Base-by-base conservation (phyloP, 2,113 vertebrate species). In the Indicator maculatus region DNA sequence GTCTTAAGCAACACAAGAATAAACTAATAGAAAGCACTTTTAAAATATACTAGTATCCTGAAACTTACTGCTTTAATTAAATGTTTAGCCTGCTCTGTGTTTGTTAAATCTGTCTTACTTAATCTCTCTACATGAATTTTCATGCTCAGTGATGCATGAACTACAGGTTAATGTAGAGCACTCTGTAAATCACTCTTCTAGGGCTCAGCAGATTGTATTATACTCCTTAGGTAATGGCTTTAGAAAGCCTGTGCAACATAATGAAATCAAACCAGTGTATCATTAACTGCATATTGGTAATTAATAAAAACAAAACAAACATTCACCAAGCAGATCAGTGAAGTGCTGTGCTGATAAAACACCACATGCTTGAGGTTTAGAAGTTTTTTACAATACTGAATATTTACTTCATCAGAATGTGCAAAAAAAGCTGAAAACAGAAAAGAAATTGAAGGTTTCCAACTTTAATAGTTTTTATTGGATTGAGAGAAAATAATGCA, bases 91-190 rank as follows among this genome's bases (percentile, higher is more conserved):
- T 78, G n/a, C 39, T 65, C n/a, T 33, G 28, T 73, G 16, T 72
- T 96, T 94, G 83, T 80, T 78, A 96, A 87, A 91, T 73, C n/a
- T 72, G 52, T 75, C 31, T 71, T 96, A 96, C 90, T 90, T 96
- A 92, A 85, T 76, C 39, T 31, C 47, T 86, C 71, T 82, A 39
- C 65, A 88, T 71, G 85, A 72, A 75, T 61, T 44, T 71, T 83
- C 73, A 3, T 73, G 71, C 80, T 77, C 89, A 76, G 56, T 81
- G 77, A 84, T 64, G 89, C 66, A 33, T 95, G 91, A 97, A 96
- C 59, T 93, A 58, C 55, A 90, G 80, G 83, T 91, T 95, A 96
- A 88, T 93, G 56, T 12, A 89, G 78, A 96, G 53, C 38, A 94
- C 75, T 78, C 61, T 93, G 64, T 85, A 97, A 96, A 95, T 93